Base-by-base conservation (phyloP, 2,888 invertebrate genomes). In the Drosophila colorata region DNA sequence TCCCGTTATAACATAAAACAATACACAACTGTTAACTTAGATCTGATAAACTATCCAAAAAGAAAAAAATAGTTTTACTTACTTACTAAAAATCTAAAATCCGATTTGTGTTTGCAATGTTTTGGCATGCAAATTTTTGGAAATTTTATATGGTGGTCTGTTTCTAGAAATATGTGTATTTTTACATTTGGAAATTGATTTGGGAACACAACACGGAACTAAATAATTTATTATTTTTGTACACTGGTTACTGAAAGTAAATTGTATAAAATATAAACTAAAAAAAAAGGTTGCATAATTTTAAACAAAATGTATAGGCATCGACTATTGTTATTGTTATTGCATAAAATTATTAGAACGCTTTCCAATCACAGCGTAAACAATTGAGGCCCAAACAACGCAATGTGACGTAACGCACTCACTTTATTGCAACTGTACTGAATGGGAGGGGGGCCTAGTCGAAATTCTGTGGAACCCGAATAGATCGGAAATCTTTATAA, bases 331-430 rank as follows among this genome's bases (percentile, higher is more conserved):
- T 40, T 14, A 40, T 28, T 33, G 11, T 16, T 25, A 13, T 47
- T 52, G 52, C 40, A 65, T 40, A 65, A 18, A 52, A 11, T 28
- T 44, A 41, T 52, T 16, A 51, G 38, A 57, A 57, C 14, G n/a
- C 58, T 23, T 4, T 46, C 20, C 13, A 40, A 65, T 25, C 14
- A 23, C 40, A 38, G 33, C 33, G 38, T 74, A 74, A 74, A 77
- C 73, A 74, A 41, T 38, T 49, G 2, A 20, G 31, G 3, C 7
- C 28, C 56, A 48, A 66, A 59, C 44, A 59, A 46, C 4, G 28
- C 6, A 23, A 48, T 33, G 20, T 74, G 59, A 60, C 44, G 73
- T 43, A 74, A 74, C 33, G 48, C 14, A 7, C 18, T n/a, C 16
- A 51, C 13, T 43, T 52, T 48, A 37, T 59, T 72, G 58, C 58